A percentile compares a stretch with the other conserved stretches of the same genome.
These are phyloP conservation scores for Odontocolon sp. DNA, from an alignment of 2,888 invertebrate genomes.

Conservation along the genomic window DNA sequence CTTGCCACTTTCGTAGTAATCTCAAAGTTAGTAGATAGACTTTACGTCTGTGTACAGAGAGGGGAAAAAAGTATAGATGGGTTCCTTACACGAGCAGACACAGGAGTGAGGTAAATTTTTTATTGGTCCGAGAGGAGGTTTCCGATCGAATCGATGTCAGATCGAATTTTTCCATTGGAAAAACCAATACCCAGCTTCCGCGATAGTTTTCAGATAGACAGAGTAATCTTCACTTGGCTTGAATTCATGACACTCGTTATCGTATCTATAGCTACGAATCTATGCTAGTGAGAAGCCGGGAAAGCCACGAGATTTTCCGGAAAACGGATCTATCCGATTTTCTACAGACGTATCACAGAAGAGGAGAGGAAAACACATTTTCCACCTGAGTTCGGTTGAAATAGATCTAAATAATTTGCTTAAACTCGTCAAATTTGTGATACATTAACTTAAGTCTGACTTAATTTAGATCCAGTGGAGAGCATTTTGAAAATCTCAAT, in stretches of 20 bases:
- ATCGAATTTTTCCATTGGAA: conserved; percentile 41
- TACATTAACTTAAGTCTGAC: too few species aligned
- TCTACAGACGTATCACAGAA: neutral
- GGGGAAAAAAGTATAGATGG: neutral
- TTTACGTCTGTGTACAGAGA: neutral
- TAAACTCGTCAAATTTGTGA: too few species aligned
- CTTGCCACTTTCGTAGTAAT: conserved; percentile 29
- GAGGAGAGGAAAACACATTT: conserved; percentile 3
- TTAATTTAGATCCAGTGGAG: too few species aligned
- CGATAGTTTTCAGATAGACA: conserved; percentile 16
- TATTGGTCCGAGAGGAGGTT: conserved; percentile 24
- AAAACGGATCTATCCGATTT: conserved; percentile 28
- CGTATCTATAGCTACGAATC: neutral
- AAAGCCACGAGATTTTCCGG: conserved; percentile 5
- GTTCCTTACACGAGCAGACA: neutral
- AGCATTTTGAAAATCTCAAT: too few species aligned
- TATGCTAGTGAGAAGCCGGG: neutral
- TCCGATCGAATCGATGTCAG: conserved; percentile 25
- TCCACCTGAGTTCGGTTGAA: conserved; percentile 16
- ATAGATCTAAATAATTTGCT: conserved; percentile 1
- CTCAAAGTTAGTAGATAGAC: neutral
- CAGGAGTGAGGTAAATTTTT: conserved; percentile 18
- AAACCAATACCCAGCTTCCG: conserved; percentile 38
- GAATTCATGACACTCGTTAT: conserved; percentile 34
- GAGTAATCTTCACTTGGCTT: conserved; percentile 25